phyloP scores from a whole-genome alignment of 1,140 invertebrate species.

The Melitaea cinxia region DNA sequence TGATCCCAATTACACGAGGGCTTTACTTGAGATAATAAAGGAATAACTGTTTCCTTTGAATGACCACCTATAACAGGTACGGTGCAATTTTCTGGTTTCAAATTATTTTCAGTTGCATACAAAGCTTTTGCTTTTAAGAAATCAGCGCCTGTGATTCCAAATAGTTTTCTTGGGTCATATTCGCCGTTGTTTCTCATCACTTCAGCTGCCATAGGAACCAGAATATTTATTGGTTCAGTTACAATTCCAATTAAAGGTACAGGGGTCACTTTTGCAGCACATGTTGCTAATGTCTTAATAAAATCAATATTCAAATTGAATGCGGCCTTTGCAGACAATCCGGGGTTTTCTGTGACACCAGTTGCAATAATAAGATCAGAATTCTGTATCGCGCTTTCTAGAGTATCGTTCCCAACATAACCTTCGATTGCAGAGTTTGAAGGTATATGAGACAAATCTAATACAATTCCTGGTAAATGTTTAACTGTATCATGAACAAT shows the following conservation, averaged over 20 bases:
- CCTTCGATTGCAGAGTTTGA: constrained; percentile 44
- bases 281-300: constrained; percentile 83
- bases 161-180: constrained; percentile 83
- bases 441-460: constrained; percentile 60
- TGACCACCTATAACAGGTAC: constrained; percentile 88
- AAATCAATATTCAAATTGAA: constrained; percentile 88
- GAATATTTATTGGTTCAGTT: constrained; percentile 86
- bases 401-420: constrained; percentile 43
- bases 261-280: constrained; percentile 82
- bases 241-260: constrained; percentile 87
- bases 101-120: constrained; percentile 79
- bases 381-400: constrained; percentile 53
- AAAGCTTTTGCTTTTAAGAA: constrained; percentile 82
- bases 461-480: constrained; percentile 44
- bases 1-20: constrained; percentile 83
- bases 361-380: constrained; percentile 86
- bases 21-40: constrained; percentile 83
- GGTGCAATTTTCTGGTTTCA: constrained; percentile 82
- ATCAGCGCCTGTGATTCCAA: constrained; percentile 58
- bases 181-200: constrained; percentile 84
- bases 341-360: constrained; percentile 86
- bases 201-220: constrained; percentile 87
- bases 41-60: constrained; percentile 86
- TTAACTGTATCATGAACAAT: constrained; percentile 46
- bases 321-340: constrained; percentile 83